Conservation (phyloP, 2,797 vertebrate genomes). For the Melanotaenia trifasciata region DNA sequence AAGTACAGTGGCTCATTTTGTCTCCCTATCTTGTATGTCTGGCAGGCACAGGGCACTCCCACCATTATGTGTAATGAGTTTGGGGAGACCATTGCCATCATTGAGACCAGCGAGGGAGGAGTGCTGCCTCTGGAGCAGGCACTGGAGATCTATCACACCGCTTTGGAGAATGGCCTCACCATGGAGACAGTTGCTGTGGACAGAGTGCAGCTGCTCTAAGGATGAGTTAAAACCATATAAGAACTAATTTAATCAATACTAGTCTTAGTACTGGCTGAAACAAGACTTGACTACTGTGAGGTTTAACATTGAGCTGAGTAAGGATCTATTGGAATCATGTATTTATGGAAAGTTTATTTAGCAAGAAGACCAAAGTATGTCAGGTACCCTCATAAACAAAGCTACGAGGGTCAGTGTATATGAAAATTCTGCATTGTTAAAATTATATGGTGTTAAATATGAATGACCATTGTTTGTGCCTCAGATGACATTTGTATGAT, state of each 20-base stretch:
- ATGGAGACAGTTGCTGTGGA: conserved; percentile 81
- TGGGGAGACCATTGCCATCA: conserved; percentile 93
- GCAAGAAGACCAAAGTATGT: conserved; percentile 58
- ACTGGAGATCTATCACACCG: conserved; percentile 90
- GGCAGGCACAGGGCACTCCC: conserved; percentile 77
- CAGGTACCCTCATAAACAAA: conserved; percentile 10
- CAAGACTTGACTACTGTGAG: conserved; percentile 30
- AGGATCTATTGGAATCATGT: conserved; percentile 17
- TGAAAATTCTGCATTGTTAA: conserved; percentile 20
- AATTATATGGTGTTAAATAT: conserved; percentile 20
- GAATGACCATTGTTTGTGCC: conserved; percentile 62
- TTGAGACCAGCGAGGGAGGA: conserved; percentile 89
- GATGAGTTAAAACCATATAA: background rate
- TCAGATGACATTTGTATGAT: conserved; percentile 58
- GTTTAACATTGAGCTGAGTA: conserved; percentile 1
- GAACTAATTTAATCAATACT: background rate
- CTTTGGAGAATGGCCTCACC: conserved; percentile 84
- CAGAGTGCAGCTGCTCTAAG: conserved; percentile 77
- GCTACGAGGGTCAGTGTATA: conserved; percentile 1
- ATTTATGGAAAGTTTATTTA: conserved; percentile 18
- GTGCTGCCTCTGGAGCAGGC: conserved; percentile 88
- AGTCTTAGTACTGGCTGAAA: conserved; percentile 17
- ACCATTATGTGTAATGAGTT: conserved; percentile 95
- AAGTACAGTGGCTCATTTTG: background rate
- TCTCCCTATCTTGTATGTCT: background rate